Base-by-base conservation (phyloP, 2,888 invertebrate genomes). In the Prosapia bicincta region DNA sequence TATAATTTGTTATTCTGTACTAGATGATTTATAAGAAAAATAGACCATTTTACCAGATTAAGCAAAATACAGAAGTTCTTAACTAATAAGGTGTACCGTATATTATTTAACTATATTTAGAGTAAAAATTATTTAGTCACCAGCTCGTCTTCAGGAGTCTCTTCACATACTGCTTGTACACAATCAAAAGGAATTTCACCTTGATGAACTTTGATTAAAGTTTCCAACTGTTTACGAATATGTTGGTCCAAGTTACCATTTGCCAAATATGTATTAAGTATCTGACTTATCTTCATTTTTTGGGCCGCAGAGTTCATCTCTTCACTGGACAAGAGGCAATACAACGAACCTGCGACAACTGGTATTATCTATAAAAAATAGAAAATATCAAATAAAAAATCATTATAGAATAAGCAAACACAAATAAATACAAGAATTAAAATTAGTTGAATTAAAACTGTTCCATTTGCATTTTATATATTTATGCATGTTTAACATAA, bases 291-390 rank as follows among this genome's bases (percentile, higher is more conserved):
- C 9, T 85, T 85, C 85, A 87, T 85, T 32, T 85, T 84, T 72
- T 84, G 84, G 7, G 88, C 88, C 73, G 86, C 85, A 70, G 85
- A 84, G 75, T 86, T 83, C 28, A 88, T 85, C 9, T 84, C 82
- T 1, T 86, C 85, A 77, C 87, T 85, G 23, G 86, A 85, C 72
- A 88, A 82, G 9, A 88, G 84, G 79, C 87, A 88, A 82, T 88
- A 88, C 74, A 88, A 82, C 15, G 87, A 86, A 32, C 88, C 88
- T 80, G 88, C 86, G 2, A 88, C 87, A 82, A 88, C 88, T 0
- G 87, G 86, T 38, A 85, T 83, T 67, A 87, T 86, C 86, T 87
- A 30, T 30, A 9, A 30, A 30, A 30, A 9, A 30, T 9, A 5
- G 9, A 30, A 5, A 30, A 30, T n/a, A n/a, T n/a, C n/a, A n/a